Evolutionary conservation across 2,113 vertebrate genomes (phyloP).

Genomic region (Aegotheles bennettii): DNA sequence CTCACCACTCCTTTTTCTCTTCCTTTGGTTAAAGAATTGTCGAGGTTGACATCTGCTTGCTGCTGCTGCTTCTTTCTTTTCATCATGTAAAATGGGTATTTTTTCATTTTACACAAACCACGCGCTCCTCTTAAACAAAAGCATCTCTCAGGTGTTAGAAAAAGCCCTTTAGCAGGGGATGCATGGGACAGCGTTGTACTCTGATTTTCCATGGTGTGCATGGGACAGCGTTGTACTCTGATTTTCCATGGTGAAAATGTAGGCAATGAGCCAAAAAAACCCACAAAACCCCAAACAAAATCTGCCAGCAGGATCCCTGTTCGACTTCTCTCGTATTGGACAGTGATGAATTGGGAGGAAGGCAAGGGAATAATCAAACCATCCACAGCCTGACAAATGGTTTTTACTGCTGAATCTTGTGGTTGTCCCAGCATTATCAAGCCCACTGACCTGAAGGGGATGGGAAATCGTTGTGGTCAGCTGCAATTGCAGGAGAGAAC

Average conservation of each 20-base stretch:
- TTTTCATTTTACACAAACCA: neutral
- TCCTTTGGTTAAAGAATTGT: neutral
- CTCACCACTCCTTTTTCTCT: neutral
- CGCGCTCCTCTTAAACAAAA: neutral
- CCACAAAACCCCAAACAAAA: neutral
- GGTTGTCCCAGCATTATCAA: neutral
- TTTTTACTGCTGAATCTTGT: neutral
- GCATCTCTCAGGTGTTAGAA: neutral
- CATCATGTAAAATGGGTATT: neutral
- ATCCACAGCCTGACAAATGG: neutral
- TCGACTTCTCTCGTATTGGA: neutral
- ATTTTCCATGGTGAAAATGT: neutral
- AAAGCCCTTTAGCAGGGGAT: neutral
- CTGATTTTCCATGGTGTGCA: neutral
- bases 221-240: neutral
- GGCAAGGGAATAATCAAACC: neutral
- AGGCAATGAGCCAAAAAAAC: neutral
- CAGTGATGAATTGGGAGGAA: neutral
- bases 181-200: neutral
- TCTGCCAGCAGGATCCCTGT: neutral
- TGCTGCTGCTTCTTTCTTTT: neutral
- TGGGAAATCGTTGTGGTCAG: conserved; percentile 9
- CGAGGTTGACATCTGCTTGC: neutral
- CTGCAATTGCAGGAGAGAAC: neutral
- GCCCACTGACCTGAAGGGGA: conserved; percentile 44